Base-by-base conservation (phyloP, 1,140 invertebrate species). In the Formica selysi region DNA sequence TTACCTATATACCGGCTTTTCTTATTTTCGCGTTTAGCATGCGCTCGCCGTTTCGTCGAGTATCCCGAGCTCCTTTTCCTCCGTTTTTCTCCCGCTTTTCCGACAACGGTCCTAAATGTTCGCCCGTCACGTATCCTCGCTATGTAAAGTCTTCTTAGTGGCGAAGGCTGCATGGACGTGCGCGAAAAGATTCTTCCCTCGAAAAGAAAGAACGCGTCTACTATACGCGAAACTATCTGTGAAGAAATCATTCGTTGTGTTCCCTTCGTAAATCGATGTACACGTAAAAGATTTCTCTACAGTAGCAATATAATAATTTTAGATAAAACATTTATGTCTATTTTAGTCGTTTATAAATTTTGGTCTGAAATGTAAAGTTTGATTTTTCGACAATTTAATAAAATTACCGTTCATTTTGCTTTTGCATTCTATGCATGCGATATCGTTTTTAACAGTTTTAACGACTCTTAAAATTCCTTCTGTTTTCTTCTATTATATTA, bases 101-200 rank as follows among this genome's bases (percentile, higher is more conserved):
- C 65, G 22, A 59, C 48, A 48, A 16, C 74, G 74, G 86, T 74
- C 85, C 86, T 88, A 80, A 91, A 91, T 84, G 87, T 90, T 91
- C 81, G 86, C 80, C 89, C 84, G 88, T 88, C 90, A 91, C 92
- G 90, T 92, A 92, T 91, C 91, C 89, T 87, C 87, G 83, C 91
- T 91, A 88, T 89, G 91, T 88, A 80, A 88, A 90, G 90, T 88
- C 90, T 91, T 90, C 87, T 92, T 91, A 92, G 90, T 61, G 59
- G 67, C 76, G 85, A 91, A 88, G 90, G 89, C 86, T 80, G 81
- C 73, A 68, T 86, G 86, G 62, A 91, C 85, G 89, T 88, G 85
- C 74, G 79, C 85, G 85, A 87, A 80, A 79, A 86, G 71, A 87
- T 91, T 86, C 16, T 41, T 51, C 22, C 22, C 13, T 61, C 19